phyloP scores from a whole-genome alignment of 2,113 vertebrate species.

The Ptyas mucosa region DNA sequence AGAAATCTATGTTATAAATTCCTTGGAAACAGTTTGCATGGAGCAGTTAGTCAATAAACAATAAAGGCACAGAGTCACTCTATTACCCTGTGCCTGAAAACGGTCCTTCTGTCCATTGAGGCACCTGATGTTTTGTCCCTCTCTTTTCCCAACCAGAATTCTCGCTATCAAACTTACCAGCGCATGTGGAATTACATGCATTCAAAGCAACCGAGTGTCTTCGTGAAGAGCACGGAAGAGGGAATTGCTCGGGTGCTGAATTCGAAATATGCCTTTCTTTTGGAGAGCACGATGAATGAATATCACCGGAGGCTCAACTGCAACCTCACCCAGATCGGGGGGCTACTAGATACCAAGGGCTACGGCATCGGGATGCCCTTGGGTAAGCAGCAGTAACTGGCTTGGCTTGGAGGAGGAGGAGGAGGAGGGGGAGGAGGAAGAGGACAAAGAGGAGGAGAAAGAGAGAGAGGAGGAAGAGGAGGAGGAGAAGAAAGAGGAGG shows the following conservation, averaged over 20 bases:
- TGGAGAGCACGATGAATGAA: slow-evolving; percentile 92
- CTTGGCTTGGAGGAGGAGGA: neutral
- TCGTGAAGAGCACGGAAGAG: slow-evolving; percentile 89
- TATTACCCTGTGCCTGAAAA: neutral
- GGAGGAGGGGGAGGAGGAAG: neutral
- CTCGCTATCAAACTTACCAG: slow-evolving; percentile 88
- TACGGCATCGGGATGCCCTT: slow-evolving; percentile 91
- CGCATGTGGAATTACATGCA: slow-evolving; percentile 95
- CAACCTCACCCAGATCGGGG: slow-evolving; percentile 90
- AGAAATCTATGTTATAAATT: neutral
- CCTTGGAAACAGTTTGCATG: neutral
- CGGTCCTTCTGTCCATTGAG: neutral
- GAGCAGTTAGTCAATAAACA: too few species aligned
- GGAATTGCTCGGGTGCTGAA: slow-evolving; percentile 88
- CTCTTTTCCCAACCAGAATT: slow-evolving; percentile 70
- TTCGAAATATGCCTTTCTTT: slow-evolving; percentile 87
- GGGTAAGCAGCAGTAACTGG: slow-evolving; percentile 64
- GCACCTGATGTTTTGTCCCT: neutral
- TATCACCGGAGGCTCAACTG: slow-evolving; percentile 88
- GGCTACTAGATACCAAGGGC: slow-evolving; percentile 88
- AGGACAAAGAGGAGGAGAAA: neutral
- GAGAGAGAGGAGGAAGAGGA: neutral
- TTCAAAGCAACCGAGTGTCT: slow-evolving; percentile 88
- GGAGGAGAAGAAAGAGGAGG: too few species aligned
- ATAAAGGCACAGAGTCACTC: neutral